These are phyloP conservation scores for Drosophila pseudotalamancana DNA, from an alignment of 2,888 invertebrate species.

Conservation along the genomic window DNA sequence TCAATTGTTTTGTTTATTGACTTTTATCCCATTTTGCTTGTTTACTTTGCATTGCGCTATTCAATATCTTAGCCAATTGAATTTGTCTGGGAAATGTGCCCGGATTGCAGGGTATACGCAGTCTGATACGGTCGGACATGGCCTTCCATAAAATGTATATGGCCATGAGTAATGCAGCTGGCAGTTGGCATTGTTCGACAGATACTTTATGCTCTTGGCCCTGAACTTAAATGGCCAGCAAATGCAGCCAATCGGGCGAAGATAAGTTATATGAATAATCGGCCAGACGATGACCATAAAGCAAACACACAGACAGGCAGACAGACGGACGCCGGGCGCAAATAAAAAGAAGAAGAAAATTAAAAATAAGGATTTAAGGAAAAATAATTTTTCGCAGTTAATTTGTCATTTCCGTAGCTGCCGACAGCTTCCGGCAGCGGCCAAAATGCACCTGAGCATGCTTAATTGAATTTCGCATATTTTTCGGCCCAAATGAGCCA, in stretches of 20 bases:
- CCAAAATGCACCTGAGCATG: conserved; percentile 61
- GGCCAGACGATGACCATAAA: conserved; percentile 29
- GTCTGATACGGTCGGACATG: conserved; percentile 17
- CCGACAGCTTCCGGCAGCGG: conserved; percentile 45
- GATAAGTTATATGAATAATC: conserved; percentile 15
- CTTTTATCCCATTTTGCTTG: conserved; percentile 22
- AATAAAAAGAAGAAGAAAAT: neutral
- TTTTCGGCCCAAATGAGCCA: conserved; percentile 39
- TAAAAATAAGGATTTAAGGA: conserved; percentile 8
- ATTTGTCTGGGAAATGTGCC: conserved; percentile 24
- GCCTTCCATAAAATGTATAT: conserved; percentile 7
- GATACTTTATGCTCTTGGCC: conserved; percentile 19
- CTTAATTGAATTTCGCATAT: conserved; percentile 68
- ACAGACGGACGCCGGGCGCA: conserved; percentile 39
- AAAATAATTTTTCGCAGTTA: conserved; percentile 42
- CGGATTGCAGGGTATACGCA: conserved; percentile 1
- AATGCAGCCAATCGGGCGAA: conserved; percentile 21
- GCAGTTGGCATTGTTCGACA: conserved; percentile 1
- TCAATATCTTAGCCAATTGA: neutral
- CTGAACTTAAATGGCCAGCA: conserved; percentile 31
- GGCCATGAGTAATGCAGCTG: conserved; percentile 29
- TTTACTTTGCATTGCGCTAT: conserved; percentile 15
- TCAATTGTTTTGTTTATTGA: conserved; percentile 2
- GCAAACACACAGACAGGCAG: conserved; percentile 40
- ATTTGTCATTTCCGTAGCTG: conserved; percentile 53